Base-by-base conservation (phyloP, 1,140 invertebrate genomes). In the Caenorhabditis briggsae region DNA sequence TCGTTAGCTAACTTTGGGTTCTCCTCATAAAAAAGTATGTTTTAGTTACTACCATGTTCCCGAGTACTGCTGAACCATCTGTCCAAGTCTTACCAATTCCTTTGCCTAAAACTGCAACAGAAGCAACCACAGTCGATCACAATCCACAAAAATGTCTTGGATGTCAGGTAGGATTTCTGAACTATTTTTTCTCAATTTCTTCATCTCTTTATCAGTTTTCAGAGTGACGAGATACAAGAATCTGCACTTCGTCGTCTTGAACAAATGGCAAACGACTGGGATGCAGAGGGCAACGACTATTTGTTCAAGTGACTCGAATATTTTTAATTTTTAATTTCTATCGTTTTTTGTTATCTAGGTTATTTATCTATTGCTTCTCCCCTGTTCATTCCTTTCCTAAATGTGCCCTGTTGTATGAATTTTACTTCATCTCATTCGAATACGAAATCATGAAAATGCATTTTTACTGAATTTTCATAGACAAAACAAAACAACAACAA, bases 141-240 rank as follows among this genome's bases (percentile, higher is more conserved):
- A 46, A 78, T 23, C 41, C 70, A 14, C 23, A 78, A 78, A 50
- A 50, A 8, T 78, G 70, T 50, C 43, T 78, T 12, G 70, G 70
- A 8, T 78, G 46, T 23, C 70, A 78, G 70, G 70, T 78, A 23
- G 46, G 6, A 25, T 18, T 53, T n/a, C 33, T 53, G 14, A 53
- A 50, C 2, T 23, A 50, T 14, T 9, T 2, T 78, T 1, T 2
- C 11, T 65, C 14, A 70, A 18, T 70, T 5, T 46, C 48, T 46
- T 46, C 16, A 46, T 70, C 64, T 8, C n/a, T 33, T 18, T 7
- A 70, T 33, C 5, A 11, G 43, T 5, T 70, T 78, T 25, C 70
- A 78, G 70, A 78, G 70, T 78, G 70, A 78, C 20, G 70, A 78
- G 20, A 23, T 78, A 50, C 70, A 78, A 53, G 70, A 78, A 53